phyloP scores from a whole-genome alignment of 2,113 vertebrate species.

The Crotalus viridis region DNA sequence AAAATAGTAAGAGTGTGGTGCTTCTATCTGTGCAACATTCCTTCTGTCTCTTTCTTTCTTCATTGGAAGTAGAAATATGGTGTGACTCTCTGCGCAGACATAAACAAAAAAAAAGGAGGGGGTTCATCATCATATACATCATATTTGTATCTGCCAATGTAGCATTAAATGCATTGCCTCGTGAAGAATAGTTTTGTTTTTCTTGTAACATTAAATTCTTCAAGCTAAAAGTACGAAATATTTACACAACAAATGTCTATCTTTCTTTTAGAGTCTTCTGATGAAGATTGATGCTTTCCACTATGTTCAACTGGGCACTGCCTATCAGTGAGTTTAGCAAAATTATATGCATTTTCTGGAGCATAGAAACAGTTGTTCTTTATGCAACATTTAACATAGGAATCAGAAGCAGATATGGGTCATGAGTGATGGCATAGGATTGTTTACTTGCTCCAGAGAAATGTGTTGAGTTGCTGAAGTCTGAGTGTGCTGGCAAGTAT shows the following conservation, averaged over 20 bases:
- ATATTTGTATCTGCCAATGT: background rate
- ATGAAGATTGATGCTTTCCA: constrained; percentile 86
- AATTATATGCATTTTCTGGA: constrained; percentile 13
- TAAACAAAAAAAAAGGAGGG: background rate
- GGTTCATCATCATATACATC: background rate
- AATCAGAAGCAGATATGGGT: constrained; percentile 41
- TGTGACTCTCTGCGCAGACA: background rate
- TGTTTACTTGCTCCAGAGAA: constrained; percentile 15
- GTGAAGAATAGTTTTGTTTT: background rate
- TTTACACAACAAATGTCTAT: background rate
- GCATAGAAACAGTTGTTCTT: constrained; percentile 33
- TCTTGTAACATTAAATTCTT: background rate
- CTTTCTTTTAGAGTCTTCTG: constrained; percentile 73
- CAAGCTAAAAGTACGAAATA: background rate
- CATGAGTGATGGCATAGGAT: background rate
- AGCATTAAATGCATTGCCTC: background rate
- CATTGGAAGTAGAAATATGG: background rate
- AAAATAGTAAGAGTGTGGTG: background rate
- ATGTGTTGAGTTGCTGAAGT: background rate
- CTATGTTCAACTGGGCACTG: constrained; percentile 78
- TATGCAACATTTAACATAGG: constrained; percentile 40
- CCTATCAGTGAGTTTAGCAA: constrained; percentile 72
- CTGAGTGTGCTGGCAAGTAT: background rate
- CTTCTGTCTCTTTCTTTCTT: background rate
- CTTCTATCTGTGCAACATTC: background rate